Evolutionary conservation across 2,888 invertebrate species (phyloP).

Genomic region (Sceliomorpha sp.): DNA sequence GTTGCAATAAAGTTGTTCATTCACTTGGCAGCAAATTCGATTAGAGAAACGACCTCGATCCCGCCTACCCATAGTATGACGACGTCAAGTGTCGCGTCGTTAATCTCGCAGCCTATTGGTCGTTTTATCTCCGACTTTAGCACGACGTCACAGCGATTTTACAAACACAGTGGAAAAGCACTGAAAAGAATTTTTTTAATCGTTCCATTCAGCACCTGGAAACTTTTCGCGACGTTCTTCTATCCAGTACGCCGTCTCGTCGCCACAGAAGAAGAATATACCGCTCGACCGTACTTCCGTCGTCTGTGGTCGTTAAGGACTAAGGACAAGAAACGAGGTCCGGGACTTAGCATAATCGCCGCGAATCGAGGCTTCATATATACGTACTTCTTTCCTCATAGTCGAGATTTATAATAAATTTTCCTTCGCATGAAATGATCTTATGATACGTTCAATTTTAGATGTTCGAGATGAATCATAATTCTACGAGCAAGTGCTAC

Average conservation of each 20-base stretch:
- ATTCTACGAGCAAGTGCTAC: slow-evolving; percentile 42
- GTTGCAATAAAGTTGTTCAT: slow-evolving; percentile 35
- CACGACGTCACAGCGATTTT: slow-evolving; percentile 26
- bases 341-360: slow-evolving; percentile 59
- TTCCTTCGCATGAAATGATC: slow-evolving; percentile 33
- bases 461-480: slow-evolving; percentile 22
- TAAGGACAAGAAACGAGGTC: slow-evolving; percentile 52
- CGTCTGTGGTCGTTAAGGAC: slow-evolving; percentile 31
- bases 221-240: slow-evolving; percentile 17
- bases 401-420: slow-evolving; percentile 39
- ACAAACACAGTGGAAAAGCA: slow-evolving; percentile 5
- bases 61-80: slow-evolving; percentile 21
- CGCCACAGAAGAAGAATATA: slow-evolving; percentile 24
- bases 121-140: slow-evolving; percentile 36
- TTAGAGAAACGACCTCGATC: slow-evolving; percentile 34
- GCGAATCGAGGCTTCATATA: slow-evolving; percentile 41
- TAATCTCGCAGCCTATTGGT: slow-evolving; percentile 46
- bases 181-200: slow-evolving; percentile 33
- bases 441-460: slow-evolving; percentile 19
- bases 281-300: slow-evolving; percentile 34
- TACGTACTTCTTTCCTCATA: slow-evolving; percentile 31
- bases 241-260: background rate
- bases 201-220: slow-evolving; percentile 25
- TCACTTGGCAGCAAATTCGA: slow-evolving; percentile 47
- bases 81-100: slow-evolving; percentile 27